These are phyloP conservation scores for Galendromus occidentalis DNA, from an alignment of 1,140 invertebrate genomes.

Conservation along the genomic window DNA sequence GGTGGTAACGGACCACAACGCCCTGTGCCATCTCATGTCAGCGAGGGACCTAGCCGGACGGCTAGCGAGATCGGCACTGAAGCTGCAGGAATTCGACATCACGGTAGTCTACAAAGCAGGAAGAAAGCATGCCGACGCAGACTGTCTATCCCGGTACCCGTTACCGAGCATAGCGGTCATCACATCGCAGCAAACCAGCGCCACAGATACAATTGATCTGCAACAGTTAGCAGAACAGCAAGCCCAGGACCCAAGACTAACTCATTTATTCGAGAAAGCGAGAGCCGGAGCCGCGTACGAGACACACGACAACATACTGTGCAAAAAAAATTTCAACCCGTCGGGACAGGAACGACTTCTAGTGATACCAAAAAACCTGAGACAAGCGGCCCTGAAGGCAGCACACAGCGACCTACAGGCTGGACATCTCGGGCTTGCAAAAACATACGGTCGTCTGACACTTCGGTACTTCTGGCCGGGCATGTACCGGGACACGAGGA, in stretches of 20 bases:
- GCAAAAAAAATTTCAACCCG: not conserved
- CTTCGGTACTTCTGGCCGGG: constrained; percentile 19
- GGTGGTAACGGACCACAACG: not conserved
- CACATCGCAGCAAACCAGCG: no score
- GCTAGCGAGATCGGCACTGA: constrained; percentile 18
- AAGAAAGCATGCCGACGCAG: constrained; percentile 11
- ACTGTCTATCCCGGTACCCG: constrained; percentile 2
- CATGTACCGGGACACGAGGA: constrained; percentile 12
- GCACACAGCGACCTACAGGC: not conserved
- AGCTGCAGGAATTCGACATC: constrained; percentile 18
- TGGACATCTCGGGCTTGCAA: not conserved
- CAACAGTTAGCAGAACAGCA: not conserved
- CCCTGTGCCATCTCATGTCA: not conserved
- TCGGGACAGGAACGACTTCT: not conserved
- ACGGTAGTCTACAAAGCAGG: constrained; percentile 16
- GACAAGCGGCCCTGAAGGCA: not conserved
- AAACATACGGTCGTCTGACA: constrained; percentile 12
- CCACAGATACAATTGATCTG: no score
- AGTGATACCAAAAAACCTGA: not conserved
- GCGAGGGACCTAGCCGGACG: no score
- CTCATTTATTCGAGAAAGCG: not conserved
- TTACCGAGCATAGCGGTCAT: not conserved
- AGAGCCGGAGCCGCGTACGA: not conserved
- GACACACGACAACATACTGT: not conserved
- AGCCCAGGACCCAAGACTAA: not conserved